Conservation (phyloP, 23 tunicate species). For the Trididemnum clinides region DNA sequence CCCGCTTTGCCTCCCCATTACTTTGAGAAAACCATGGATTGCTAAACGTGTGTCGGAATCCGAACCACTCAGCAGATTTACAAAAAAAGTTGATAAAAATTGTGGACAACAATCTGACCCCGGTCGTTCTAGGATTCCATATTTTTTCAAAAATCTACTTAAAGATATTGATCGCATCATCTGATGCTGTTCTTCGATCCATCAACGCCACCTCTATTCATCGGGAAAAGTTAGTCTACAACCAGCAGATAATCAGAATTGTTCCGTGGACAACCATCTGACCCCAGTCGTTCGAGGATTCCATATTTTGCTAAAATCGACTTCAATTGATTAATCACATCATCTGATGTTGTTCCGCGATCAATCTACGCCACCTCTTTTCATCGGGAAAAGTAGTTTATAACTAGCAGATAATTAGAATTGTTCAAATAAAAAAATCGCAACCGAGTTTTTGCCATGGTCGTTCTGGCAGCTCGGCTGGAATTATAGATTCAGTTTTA, state of each 20-base stretch:
- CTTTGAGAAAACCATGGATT: slow-evolving; percentile 38
- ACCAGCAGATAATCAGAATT: too few species aligned
- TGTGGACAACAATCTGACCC: slow-evolving; percentile 30
- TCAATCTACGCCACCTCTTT: slow-evolving; percentile 5
- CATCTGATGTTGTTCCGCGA: background rate
- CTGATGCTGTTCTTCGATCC: too few species aligned
- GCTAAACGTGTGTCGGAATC: background rate
- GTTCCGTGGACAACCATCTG: too few species aligned
- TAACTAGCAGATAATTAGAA: slow-evolving; percentile 11
- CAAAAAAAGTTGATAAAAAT: background rate
- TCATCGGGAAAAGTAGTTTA: slow-evolving; percentile 33
- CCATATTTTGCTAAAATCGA: slow-evolving; percentile 10
- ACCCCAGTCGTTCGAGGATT: background rate
- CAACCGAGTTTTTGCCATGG: slow-evolving; percentile 24
- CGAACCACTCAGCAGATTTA: background rate
- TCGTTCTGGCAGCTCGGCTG: background rate
- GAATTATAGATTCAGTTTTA: slow-evolving; percentile 24
- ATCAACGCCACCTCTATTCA: too few species aligned
- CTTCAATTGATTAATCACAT: slow-evolving; percentile 18
- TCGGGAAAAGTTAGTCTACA: too few species aligned
- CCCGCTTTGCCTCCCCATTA: slow-evolving; percentile 48
- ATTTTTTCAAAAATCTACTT: too few species aligned
- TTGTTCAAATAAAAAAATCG: slow-evolving; percentile 28
- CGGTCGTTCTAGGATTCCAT: background rate
- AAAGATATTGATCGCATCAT: too few species aligned